These are phyloP conservation scores for Chymomyza costata DNA, from an alignment of 1,140 invertebrate species.

Conservation along the genomic window DNA sequence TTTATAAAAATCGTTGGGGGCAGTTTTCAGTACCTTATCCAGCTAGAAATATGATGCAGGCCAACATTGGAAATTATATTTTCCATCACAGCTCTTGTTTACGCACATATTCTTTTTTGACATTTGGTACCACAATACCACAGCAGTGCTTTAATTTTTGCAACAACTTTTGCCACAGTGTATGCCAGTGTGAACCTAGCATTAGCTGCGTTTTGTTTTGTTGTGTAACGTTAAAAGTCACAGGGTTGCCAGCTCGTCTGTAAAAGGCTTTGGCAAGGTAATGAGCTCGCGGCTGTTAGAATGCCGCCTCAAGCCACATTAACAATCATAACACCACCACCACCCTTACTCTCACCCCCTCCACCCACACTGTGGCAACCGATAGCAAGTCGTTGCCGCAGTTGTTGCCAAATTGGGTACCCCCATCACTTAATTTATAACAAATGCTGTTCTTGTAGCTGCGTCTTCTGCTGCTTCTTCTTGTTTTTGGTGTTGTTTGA, in stretches of 20 bases:
- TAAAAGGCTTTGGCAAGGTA: slow-evolving; percentile 9
- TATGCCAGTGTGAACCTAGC: no score
- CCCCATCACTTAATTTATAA: slow-evolving; percentile 69
- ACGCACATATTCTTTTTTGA: neutral
- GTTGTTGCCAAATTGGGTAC: slow-evolving; percentile 34
- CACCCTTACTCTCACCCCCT: neutral
- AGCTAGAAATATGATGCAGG: no score
- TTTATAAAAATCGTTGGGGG: no score
- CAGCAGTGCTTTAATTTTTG: no score
- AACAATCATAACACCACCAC: no score
- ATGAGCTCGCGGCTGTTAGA: slow-evolving; percentile 33
- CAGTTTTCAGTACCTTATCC: no score
- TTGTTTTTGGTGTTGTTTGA: no score
- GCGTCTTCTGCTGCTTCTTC: neutral
- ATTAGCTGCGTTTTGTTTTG: no score
- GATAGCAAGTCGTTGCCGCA: slow-evolving; percentile 1
- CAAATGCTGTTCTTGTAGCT: slow-evolving; percentile 42
- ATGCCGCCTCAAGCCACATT: neutral
- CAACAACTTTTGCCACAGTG: no score
- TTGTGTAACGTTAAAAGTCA: slow-evolving; percentile 21
- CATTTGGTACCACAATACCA: no score
- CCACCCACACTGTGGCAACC: neutral
- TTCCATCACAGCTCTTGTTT: no score
- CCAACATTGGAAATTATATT: no score
- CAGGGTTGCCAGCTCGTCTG: slow-evolving; percentile 28